These are phyloP conservation scores for Borostomias antarcticus DNA, from an alignment of 2,797 vertebrate genomes.

Conservation along the genomic window DNA sequence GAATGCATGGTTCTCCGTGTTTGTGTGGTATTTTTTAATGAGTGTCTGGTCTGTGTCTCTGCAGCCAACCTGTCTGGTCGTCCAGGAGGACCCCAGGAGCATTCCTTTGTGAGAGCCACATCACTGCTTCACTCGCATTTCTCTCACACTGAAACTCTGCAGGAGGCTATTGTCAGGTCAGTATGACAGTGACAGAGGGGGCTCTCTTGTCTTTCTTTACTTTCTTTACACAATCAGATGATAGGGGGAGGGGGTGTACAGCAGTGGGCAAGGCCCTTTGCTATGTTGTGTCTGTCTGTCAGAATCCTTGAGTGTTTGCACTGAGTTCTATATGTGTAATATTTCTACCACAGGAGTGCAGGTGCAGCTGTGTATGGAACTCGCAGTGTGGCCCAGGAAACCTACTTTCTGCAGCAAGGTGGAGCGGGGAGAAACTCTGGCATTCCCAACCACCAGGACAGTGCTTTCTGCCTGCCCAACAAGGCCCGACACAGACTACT, in stretches of 20 bases:
- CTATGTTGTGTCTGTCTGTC: constrained; percentile 30
- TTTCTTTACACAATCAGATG: constrained; percentile 25
- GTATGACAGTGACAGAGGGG: constrained; percentile 51
- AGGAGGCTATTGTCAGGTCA: constrained; percentile 90
- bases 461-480: constrained; percentile 83
- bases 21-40: constrained; percentile 38
- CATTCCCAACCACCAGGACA: constrained; percentile 88
- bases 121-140: constrained; percentile 89
- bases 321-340: constrained; percentile 13
- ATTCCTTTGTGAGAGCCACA: constrained; percentile 84
- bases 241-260: constrained; percentile 37
- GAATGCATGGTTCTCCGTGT: constrained; percentile 46
- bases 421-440: constrained; percentile 82
- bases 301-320: not conserved
- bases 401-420: constrained; percentile 89
- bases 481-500: constrained; percentile 90
- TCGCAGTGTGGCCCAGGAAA: constrained; percentile 85
- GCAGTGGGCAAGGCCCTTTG: not conserved
- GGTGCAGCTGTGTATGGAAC: constrained; percentile 83
- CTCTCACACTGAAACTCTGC: constrained; percentile 77
- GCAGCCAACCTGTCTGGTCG: constrained; percentile 86
- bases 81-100: constrained; percentile 72
- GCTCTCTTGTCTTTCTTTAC: constrained; percentile 30
- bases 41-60: constrained; percentile 59
- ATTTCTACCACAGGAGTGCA: constrained; percentile 77